Evolutionary conservation across 2,113 vertebrate genomes (phyloP), one percentile per base, ranked within the genome.

Genomic region (Ciconia maguari): DNA sequence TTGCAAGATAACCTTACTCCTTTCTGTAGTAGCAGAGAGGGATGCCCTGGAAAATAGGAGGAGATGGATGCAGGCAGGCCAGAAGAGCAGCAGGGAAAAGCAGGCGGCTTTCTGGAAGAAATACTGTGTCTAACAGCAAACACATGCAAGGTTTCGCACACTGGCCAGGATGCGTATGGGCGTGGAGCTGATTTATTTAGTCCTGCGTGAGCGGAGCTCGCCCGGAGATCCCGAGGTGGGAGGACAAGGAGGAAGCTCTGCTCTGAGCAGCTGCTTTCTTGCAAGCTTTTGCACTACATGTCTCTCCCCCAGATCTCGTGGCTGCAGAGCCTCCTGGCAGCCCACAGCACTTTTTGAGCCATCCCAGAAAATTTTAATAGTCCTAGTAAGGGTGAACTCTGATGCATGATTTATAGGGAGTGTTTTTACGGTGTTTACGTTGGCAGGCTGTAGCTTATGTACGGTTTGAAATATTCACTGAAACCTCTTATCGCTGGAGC

Each of bases 121-220:
- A 48, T 55, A 11, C 62, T 1, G 27, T 10, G 21, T 61, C 27
- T 38, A 22, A 52, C 21, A 4, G 48, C 62, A 69, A 81, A 30
- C 42, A 12, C 57, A 3, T 1, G 34, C 0, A 1, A 80, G 82
- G 87, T 41, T 93, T 20, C 0, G 2, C 16, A 4, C 0, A 0
- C 89, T 36, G 52, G 61, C 75, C 65, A 11, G 92, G 84, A 46
- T 48, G 1, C 2, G 4, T 2, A 32, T 85, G 82, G 85, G 70
- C 2, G 27, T 49, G 83, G 88, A 83, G 62, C 42, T 85, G 52
- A 29, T 93, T 87, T 32, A 62, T 89, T 91, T 36, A 64, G 51
- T 44, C 36, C 69, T 71, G 11, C 42, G 2, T 12, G 41, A 72
- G 70, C 4, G 0, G 34, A 83, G 76, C 41, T 66, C 3, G 2